Percentiles rank a stretch among this genome's conserved stretches.
These are phyloP conservation scores for Uria lomvia DNA, from an alignment of 2,113 vertebrate genomes.

Conservation along the genomic window DNA sequence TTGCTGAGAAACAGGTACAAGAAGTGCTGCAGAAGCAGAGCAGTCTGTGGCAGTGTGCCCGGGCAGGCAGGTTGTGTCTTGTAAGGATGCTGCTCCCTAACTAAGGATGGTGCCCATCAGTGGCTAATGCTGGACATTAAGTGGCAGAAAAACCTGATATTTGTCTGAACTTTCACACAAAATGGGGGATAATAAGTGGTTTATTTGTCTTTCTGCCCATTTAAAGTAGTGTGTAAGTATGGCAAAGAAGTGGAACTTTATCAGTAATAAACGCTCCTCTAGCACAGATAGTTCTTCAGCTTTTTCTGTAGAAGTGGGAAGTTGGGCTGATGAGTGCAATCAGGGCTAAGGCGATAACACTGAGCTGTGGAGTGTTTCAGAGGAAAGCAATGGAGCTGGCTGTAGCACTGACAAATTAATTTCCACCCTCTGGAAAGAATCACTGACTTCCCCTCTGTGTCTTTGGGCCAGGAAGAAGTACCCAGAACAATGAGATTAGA, in stretches of 20 bases:
- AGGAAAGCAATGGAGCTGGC: not conserved
- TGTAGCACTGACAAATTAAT: not conserved
- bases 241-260: not conserved
- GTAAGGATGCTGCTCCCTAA: not conserved
- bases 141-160: not conserved
- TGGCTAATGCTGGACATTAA: not conserved
- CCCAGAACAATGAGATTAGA: not conserved
- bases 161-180: not conserved
- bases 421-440: not conserved
- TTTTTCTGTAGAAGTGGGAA: not conserved
- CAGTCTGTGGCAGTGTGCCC: not conserved
- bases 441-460: not conserved
- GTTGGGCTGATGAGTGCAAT: not conserved
- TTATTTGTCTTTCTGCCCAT: not conserved
- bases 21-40: not conserved
- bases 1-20: not conserved
- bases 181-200: not conserved
- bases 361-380: not conserved
- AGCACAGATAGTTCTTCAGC: not conserved
- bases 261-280: not conserved
- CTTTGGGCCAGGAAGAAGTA: not conserved
- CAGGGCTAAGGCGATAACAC: not conserved
- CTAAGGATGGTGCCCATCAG: not conserved
- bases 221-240: not conserved
- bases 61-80: not conserved